These are phyloP conservation scores for Equus quagga DNA, from an alignment of 2,113 vertebrate genomes.

Conservation along the genomic window DNA sequence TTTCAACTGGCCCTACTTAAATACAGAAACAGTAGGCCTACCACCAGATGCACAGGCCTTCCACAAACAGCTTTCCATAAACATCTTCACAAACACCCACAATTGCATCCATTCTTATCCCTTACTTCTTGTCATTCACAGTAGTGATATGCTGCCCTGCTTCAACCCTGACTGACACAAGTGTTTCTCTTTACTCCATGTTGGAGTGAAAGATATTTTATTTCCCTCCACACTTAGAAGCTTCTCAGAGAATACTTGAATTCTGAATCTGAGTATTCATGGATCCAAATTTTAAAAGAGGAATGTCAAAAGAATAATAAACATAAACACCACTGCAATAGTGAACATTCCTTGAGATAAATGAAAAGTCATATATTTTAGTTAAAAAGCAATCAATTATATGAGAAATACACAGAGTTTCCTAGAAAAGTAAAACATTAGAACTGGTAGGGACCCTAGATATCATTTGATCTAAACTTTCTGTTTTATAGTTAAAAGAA, in stretches of 20 bases:
- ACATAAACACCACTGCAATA: neutral
- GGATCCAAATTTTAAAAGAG: slow-evolving; percentile 15
- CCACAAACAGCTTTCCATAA: neutral
- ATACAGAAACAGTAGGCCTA: neutral
- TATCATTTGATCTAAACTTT: neutral
- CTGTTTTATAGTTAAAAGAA: neutral
- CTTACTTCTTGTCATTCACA: neutral
- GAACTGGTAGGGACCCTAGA: neutral
- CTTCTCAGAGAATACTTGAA: neutral
- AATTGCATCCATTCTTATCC: neutral
- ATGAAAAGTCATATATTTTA: neutral
- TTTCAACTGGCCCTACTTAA: neutral
- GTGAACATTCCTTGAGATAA: neutral
- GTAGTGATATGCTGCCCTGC: neutral
- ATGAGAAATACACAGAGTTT: neutral
- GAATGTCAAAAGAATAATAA: slow-evolving; percentile 3
- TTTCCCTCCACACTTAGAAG: neutral
- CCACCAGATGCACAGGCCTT: neutral
- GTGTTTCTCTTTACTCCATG: neutral
- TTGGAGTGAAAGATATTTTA: neutral
- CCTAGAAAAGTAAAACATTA: neutral
- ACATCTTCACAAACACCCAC: neutral
- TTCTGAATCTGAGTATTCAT: neutral
- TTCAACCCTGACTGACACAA: neutral
- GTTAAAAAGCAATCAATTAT: neutral